These are phyloP conservation scores for Drosophila ezoana DNA, from an alignment of 2,888 invertebrate genomes.

Conservation along the genomic window DNA sequence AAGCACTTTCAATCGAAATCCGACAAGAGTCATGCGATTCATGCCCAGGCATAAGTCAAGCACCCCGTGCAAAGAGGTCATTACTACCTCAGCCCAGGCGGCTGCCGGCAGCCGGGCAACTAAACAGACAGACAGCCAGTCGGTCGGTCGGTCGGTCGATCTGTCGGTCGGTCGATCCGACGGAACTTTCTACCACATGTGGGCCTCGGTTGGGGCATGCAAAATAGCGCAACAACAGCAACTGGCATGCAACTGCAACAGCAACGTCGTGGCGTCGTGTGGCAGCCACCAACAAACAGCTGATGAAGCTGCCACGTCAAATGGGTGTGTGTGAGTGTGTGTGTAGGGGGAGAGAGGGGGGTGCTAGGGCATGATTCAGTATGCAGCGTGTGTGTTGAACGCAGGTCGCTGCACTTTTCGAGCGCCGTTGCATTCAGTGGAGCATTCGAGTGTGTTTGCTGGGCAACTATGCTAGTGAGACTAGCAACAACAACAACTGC, in stretches of 20 bases:
- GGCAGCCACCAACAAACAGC: conserved; percentile 49
- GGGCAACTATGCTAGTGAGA: conserved; percentile 80
- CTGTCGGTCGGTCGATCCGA: conserved; percentile 37
- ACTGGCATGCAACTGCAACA: conserved; percentile 68
- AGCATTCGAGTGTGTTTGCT: conserved; percentile 76
- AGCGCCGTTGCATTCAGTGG: conserved; percentile 61
- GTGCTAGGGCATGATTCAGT: conserved; percentile 25
- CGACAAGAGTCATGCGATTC: conserved; percentile 37
- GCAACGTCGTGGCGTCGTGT: conserved; percentile 1
- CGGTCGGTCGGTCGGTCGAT: conserved; percentile 21
- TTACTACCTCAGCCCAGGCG: conserved; percentile 60
- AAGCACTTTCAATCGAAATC: conserved; percentile 36
- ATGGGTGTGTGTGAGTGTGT: neutral
- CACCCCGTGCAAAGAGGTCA: conserved; percentile 70
- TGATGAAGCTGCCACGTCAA: conserved; percentile 32
- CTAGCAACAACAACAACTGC: conserved; percentile 47
- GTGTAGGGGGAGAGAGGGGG: neutral
- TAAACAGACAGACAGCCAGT: conserved; percentile 13
- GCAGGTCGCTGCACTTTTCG: conserved; percentile 73
- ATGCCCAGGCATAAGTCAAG: conserved; percentile 61
- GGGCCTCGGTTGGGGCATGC: conserved; percentile 58
- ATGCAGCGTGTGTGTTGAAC: conserved; percentile 48
- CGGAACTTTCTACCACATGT: conserved; percentile 76
- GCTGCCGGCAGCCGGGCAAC: conserved; percentile 9
- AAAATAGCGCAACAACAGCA: conserved; percentile 65